These are phyloP conservation scores for Manacus vitellinus DNA, from an alignment of 2,113 vertebrate genomes.

Conservation along the genomic window DNA sequence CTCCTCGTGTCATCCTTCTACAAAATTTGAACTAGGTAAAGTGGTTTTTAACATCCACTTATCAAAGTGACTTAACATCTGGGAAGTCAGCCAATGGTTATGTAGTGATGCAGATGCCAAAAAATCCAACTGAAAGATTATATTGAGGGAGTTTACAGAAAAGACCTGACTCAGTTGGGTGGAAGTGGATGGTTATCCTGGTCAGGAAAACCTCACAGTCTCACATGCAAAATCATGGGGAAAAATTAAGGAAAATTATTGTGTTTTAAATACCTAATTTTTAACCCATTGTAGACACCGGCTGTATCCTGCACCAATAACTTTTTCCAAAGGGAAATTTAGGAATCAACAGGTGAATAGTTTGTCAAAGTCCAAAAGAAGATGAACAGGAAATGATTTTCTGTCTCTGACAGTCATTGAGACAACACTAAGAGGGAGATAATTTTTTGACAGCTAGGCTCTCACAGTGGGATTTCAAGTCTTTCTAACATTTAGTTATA, in stretches of 20 bases:
- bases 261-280: background rate
- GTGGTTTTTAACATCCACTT: constrained; percentile 68
- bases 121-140: constrained; percentile 56
- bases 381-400: background rate
- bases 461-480: background rate
- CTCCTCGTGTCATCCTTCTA: constrained; percentile 51
- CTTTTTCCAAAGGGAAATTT: background rate
- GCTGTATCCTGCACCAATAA: background rate
- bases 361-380: background rate
- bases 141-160: constrained; percentile 22
- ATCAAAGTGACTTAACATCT: constrained; percentile 67
- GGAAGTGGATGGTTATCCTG: background rate
- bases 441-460: background rate
- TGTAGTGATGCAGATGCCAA: constrained; percentile 47
- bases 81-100: constrained; percentile 55
- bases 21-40: constrained; percentile 53
- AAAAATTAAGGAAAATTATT: background rate
- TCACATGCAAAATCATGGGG: background rate
- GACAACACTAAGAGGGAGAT: background rate
- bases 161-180: constrained; percentile 7
- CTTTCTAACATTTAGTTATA: background rate
- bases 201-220: background rate
- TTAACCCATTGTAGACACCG: background rate
- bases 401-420: background rate
- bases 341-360: background rate